Evolutionary conservation across 2,113 vertebrate genomes (phyloP).

Genomic region (Saimiri boliviensis): DNA sequence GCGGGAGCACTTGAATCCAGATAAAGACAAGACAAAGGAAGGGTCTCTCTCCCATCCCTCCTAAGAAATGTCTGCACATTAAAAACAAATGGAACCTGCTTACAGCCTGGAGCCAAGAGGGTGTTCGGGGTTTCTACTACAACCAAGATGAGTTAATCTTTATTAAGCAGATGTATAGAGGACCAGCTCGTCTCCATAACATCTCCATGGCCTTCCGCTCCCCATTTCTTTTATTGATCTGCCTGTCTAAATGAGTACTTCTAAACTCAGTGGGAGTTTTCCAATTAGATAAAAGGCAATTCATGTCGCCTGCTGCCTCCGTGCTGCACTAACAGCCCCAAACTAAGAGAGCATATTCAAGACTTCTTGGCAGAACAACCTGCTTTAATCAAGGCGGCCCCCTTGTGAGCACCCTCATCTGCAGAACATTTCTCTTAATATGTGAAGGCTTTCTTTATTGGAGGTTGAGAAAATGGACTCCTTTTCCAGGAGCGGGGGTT

Average conservation of each 20-base stretch:
- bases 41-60: neutral
- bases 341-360: conserved; percentile 73
- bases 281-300: conserved; percentile 89
- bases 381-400: conserved; percentile 81
- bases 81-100: conserved; percentile 13
- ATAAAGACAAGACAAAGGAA: neutral
- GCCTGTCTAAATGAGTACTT: conserved; percentile 84
- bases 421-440: conserved; percentile 72
- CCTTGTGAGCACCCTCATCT: conserved; percentile 65
- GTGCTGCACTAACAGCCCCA: conserved; percentile 72
- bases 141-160: conserved; percentile 79
- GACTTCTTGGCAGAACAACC: conserved; percentile 78
- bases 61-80: neutral
- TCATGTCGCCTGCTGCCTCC: conserved; percentile 81
- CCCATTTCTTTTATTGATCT: conserved; percentile 85
- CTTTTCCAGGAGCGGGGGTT: neutral
- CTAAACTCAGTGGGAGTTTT: conserved; percentile 85
- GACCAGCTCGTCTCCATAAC: neutral
- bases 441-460: neutral
- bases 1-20: neutral
- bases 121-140: neutral
- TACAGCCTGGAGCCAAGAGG: neutral
- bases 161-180: conserved; percentile 76
- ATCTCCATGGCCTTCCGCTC: conserved; percentile 68
- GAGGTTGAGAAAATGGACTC: conserved; percentile 46